Evolutionary conservation across 1,140 invertebrate genomes (phyloP).

Genomic region (Drosophila subobscura): DNA sequence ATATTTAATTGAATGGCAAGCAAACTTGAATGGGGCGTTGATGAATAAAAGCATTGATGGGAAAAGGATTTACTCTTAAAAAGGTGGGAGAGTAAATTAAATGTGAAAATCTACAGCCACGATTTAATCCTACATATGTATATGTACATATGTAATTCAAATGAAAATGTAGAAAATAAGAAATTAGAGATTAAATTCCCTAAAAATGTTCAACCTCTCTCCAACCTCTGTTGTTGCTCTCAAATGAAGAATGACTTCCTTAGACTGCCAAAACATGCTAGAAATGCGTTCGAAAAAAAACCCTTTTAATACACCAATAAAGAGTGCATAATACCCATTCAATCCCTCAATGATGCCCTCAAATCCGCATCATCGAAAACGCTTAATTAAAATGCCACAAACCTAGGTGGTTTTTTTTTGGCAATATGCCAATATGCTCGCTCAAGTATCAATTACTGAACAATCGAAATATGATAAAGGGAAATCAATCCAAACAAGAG

Average conservation of each 20-base stretch:
- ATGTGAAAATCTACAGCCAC: too few species aligned
- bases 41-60: not conserved
- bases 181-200: not conserved
- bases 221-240: slow-evolving; percentile 34
- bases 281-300: not conserved
- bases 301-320: not conserved
- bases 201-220: not conserved
- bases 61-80: not conserved
- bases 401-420: slow-evolving; percentile 21
- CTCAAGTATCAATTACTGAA: slow-evolving; percentile 64
- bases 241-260: not conserved
- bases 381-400: slow-evolving; percentile 52
- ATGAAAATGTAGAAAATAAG: not conserved
- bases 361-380: slow-evolving; percentile 33
- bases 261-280: not conserved
- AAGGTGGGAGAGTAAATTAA: too few species aligned
- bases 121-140: too few species aligned
- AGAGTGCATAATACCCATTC: slow-evolving; percentile 1
- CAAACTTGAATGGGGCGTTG: not conserved
- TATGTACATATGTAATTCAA: not conserved
- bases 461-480: slow-evolving; percentile 57
- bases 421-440: slow-evolving; percentile 60
- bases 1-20: slow-evolving; percentile 13
- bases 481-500: slow-evolving; percentile 41
- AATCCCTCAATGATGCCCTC: not conserved